These are phyloP conservation scores for Amphipoea oculea DNA, from an alignment of 2,888 invertebrate species.

Conservation along the genomic window DNA sequence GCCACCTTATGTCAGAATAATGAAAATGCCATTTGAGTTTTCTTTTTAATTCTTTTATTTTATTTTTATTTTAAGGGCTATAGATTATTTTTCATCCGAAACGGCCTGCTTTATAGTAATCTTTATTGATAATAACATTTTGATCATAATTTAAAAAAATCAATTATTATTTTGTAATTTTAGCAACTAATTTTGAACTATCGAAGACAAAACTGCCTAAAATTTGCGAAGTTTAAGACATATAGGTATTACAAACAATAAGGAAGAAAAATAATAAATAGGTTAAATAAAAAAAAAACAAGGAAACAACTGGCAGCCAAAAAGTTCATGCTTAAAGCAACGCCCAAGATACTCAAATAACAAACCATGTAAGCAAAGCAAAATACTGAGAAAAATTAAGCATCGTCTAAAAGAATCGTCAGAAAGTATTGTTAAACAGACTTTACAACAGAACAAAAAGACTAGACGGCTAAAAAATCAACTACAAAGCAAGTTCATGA, in stretches of 20 bases:
- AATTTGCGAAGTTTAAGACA: neutral
- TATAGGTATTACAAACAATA: too few species aligned
- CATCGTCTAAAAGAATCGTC: neutral
- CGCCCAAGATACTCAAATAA: neutral
- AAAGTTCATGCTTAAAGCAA: neutral
- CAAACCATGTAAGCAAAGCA: neutral
- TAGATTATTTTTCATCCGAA: neutral
- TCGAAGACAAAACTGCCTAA: neutral
- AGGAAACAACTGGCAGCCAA: neutral
- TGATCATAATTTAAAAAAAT: neutral
- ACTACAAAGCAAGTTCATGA: conserved; percentile 11
- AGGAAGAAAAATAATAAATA: neutral
- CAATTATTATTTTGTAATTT: neutral
- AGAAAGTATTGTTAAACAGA: neutral
- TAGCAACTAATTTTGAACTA: too few species aligned
- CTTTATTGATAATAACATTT: neutral
- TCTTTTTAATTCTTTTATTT: neutral
- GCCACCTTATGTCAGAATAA: neutral
- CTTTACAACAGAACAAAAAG: conserved; percentile 9
- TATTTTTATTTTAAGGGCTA: neutral
- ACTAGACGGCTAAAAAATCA: conserved; percentile 5
- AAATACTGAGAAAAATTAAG: neutral
- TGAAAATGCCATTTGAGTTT: neutral
- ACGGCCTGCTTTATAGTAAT: neutral
- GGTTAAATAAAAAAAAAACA: too few species aligned